These are phyloP conservation scores for Spisula subtruncata DNA, from an alignment of 2,888 invertebrate genomes.

Conservation along the genomic window DNA sequence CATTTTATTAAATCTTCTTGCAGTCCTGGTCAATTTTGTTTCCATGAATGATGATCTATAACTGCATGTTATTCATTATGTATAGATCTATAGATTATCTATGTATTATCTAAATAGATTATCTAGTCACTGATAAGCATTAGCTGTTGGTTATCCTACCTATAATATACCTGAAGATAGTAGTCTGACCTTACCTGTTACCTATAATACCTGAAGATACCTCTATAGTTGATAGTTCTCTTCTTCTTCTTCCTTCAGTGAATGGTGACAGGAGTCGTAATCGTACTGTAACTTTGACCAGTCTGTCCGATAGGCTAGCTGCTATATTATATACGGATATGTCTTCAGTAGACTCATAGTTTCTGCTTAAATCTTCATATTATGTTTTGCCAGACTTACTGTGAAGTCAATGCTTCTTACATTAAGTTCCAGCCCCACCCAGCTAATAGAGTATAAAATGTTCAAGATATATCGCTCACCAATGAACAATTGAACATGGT, in stretches of 20 bases:
- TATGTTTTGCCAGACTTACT: background rate
- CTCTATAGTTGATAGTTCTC: too few relatives aligned
- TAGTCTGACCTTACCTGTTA: background rate
- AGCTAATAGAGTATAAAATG: background rate
- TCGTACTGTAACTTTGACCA: too few relatives aligned
- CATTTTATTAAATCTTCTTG: background rate
- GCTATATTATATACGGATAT: too few relatives aligned
- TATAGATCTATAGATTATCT: background rate
- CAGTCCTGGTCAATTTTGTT: background rate
- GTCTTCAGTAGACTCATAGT: too few relatives aligned
- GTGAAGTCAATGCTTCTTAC: background rate
- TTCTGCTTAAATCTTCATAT: too few relatives aligned
- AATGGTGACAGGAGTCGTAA: too few relatives aligned
- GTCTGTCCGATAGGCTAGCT: too few relatives aligned
- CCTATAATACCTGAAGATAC: too few relatives aligned
- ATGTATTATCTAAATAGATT: too few relatives aligned
- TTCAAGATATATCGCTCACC: background rate
- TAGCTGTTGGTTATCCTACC: background rate
- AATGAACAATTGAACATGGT: background rate
- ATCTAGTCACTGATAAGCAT: background rate
- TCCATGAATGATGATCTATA: background rate
- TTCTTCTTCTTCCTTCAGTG: too few relatives aligned
- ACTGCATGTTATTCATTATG: constrained; percentile 4
- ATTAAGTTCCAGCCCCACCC: background rate
- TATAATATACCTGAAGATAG: background rate